Base-by-base conservation (phyloP, 1,140 invertebrate species). In the Parasteatoda tepidariorum region DNA sequence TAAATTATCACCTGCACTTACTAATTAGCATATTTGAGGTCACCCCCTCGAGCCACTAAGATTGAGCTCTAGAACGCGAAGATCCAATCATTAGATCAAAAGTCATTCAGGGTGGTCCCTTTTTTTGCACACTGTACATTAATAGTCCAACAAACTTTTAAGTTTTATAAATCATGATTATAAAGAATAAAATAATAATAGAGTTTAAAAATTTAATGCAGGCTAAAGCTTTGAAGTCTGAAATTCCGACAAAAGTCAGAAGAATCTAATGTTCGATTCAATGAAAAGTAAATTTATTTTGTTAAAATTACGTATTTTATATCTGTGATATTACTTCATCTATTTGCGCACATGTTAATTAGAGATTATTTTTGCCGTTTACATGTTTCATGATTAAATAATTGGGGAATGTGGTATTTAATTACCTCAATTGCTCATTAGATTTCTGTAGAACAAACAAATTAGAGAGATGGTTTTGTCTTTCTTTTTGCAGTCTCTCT, bases 401-500 rank as follows among this genome's bases (percentile, higher is more conserved):
- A 48, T 48, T 48, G 18, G 18, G 38, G 1, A 48, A 2, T 13
- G 1, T 48, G 9, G 1, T 13, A 48, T 2, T 1, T 48, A 48
- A n/a, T 61, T 82, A 82, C 78, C 22, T 70, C 9, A 62, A 13
- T 31, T 82, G 31, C 4, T 82, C 67, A 61, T 30, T 61, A 0
- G 33, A 30, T 31, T 70, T 54, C n/a, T 61, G 66, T 7, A 71
- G 3, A 34, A 30, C 41, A 22, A 64, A 82, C n/a, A 82, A 59
- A 18, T 82, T 54, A n/a, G 30, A 34, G 31, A 70, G 66, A 6
- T 62, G 26, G 15, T 41, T 61, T 41, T 34, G 28, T 1, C 34
- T n/a, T 48, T 82, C 78, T 30, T 82, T 70, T 22, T 62, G 28
- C 30, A 38, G 41, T 41, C 22, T 70, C 26, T 82, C 78, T 3